phyloP scores from a whole-genome alignment of 1,140 invertebrate genomes.

The Arion vulgaris region DNA sequence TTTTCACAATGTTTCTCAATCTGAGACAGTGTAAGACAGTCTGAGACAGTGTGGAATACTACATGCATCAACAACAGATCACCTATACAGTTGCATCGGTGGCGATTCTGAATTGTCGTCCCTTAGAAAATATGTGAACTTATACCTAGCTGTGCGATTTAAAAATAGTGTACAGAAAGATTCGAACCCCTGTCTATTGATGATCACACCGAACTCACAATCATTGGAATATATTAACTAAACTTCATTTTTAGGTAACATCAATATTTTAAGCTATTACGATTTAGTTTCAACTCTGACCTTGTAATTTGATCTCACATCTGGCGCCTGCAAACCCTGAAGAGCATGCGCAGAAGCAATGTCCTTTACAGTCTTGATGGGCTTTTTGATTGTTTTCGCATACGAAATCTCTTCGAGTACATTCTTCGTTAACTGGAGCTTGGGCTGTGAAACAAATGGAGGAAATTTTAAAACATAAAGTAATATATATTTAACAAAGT shows the following conservation, averaged over 20 bases:
- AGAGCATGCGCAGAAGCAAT: conserved; percentile 38
- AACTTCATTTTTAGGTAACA: no score
- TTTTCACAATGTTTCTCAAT: background rate
- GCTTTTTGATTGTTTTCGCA: conserved; percentile 39
- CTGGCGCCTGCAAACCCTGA: conserved; percentile 19
- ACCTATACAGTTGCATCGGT: background rate
- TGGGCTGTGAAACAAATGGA: background rate
- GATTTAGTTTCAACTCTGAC: no score
- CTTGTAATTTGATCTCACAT: conserved; percentile 37
- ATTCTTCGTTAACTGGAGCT: background rate
- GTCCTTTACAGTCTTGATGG: conserved; percentile 29
- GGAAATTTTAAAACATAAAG: no score
- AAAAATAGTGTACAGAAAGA: background rate
- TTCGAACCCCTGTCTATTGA: no score
- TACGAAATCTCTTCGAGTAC: background rate
- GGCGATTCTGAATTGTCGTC: background rate
- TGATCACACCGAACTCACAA: background rate
- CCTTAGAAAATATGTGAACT: background rate
- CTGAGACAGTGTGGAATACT: background rate
- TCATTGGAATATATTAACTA: background rate
- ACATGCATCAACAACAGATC: background rate
- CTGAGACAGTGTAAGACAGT: background rate
- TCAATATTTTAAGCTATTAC: no score
- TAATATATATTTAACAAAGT: no score
- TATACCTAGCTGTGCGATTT: background rate